Evolutionary conservation across 2,888 invertebrate species (phyloP).

Genomic region (Habroteleia sp.): DNA sequence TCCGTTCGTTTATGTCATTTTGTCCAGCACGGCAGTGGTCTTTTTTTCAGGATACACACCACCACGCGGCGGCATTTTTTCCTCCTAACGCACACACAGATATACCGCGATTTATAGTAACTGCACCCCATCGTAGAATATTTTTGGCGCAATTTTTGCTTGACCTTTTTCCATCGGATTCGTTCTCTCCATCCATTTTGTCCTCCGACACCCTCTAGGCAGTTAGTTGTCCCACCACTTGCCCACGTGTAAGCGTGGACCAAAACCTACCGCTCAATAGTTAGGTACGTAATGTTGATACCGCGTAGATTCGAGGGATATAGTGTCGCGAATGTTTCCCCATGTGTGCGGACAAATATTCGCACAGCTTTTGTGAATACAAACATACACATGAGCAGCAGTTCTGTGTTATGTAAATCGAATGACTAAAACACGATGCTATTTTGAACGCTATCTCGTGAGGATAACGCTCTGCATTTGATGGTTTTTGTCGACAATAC

Average conservation of each 20-base stretch:
- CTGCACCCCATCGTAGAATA: slow-evolving; percentile 75
- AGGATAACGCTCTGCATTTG: slow-evolving; percentile 37
- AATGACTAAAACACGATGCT: slow-evolving; percentile 48
- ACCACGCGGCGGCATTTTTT: slow-evolving; percentile 31
- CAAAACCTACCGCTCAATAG: slow-evolving; percentile 62
- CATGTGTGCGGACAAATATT: too few relatives aligned
- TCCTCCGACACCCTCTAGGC: slow-evolving; percentile 59
- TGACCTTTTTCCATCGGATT: slow-evolving; percentile 64
- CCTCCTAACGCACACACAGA: slow-evolving; percentile 63
- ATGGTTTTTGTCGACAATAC: slow-evolving; percentile 47
- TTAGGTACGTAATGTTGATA: slow-evolving; percentile 57
- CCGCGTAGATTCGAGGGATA: slow-evolving; percentile 50
- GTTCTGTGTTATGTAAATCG: slow-evolving; percentile 48
- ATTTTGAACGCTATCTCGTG: slow-evolving; percentile 36
- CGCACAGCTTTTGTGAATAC: too few relatives aligned
- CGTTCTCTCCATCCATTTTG: slow-evolving; percentile 62
- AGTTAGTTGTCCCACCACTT: slow-evolving; percentile 27
- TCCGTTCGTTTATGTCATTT: slow-evolving; percentile 57
- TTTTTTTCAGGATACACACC: slow-evolving; percentile 37
- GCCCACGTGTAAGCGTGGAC: slow-evolving; percentile 36
- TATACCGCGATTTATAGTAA: slow-evolving; percentile 76
- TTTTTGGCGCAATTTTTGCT: slow-evolving; percentile 75
- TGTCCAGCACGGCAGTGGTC: slow-evolving; percentile 11
- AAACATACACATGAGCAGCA: slow-evolving; percentile 5
- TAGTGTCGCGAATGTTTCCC: slow-evolving; percentile 10